Conservation (phyloP, 2,113 vertebrate genomes). For the Sinosuthora webbiana region DNA sequence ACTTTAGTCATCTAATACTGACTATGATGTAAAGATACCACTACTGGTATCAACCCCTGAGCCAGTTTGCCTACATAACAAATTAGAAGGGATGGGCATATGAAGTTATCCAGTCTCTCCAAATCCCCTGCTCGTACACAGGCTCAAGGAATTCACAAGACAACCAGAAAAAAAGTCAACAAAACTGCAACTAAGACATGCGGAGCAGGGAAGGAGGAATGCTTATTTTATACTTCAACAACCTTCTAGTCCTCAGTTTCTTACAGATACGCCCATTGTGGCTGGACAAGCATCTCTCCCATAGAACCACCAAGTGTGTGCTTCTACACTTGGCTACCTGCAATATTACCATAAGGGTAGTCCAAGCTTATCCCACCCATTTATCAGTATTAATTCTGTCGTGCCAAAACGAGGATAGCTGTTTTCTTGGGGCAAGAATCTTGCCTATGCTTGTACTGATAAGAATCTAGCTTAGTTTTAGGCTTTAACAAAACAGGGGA, state of each 20-base stretch:
- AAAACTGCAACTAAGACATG: rapidly evolving
- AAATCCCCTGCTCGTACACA: background rate
- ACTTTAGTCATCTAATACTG: background rate
- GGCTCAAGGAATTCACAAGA: background rate
- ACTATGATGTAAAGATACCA: background rate
- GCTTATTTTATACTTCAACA: background rate
- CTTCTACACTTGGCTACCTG: background rate
- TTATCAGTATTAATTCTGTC: background rate
- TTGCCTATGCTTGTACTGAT: background rate
- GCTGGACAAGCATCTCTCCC: background rate
- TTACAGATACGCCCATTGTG: rapidly evolving
- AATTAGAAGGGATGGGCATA: background rate
- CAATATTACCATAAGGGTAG: background rate
- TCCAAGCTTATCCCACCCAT: background rate
- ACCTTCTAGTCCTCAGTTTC: background rate
- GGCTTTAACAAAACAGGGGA: background rate
- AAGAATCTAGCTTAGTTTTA: background rate
- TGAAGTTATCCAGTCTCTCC: background rate
- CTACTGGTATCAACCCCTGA: background rate
- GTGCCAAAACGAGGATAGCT: background rate
- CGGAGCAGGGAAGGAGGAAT: background rate
- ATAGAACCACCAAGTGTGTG: background rate
- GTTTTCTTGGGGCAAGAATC: background rate
- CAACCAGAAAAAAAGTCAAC: background rate
- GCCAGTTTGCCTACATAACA: background rate